Percentiles rank a stretch among this genome's conserved stretches.
Conservation (phyloP, 2,888 invertebrate genomes). For the Stenodera caucasica region DNA sequence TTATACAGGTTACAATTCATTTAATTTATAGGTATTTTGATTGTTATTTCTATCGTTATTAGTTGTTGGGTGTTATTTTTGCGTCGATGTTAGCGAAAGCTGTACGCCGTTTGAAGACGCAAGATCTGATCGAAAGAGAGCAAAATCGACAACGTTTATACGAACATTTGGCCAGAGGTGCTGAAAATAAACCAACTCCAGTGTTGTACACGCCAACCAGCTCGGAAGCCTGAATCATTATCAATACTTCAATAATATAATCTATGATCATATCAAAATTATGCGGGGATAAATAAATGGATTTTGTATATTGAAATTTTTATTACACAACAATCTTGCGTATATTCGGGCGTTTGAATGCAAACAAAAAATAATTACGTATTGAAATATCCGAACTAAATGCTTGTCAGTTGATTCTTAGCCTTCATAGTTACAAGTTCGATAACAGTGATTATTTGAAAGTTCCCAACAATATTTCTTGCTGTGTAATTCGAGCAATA, state of each 20-base stretch:
- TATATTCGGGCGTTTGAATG: too few relatives aligned
- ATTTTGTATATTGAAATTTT: too few relatives aligned
- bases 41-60: slow-evolving; percentile 50
- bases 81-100: slow-evolving; percentile 87
- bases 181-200: slow-evolving; percentile 42
- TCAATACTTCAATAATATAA: not conserved
- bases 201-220: slow-evolving; percentile 40
- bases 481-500: too few relatives aligned
- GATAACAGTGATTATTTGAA: not conserved
- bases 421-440: not conserved
- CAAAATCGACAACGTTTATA: slow-evolving; percentile 63
- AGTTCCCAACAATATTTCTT: too few relatives aligned
- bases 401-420: not conserved
- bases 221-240: slow-evolving; percentile 13
- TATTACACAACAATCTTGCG: too few relatives aligned
- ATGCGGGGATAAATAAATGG: not conserved
- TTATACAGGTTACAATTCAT: slow-evolving; percentile 85
- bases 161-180: slow-evolving; percentile 43
- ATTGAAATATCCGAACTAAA: not conserved
- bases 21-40: too few relatives aligned
- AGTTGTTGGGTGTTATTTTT: slow-evolving; percentile 85
- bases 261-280: not conserved
- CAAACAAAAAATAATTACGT: not conserved
- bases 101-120: slow-evolving; percentile 75
- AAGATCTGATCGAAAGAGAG: slow-evolving; percentile 71